Evolutionary conservation across 2,888 invertebrate species (phyloP), one percentile per base, ranked within the genome.

Genomic region (Tiphia femorata): DNA sequence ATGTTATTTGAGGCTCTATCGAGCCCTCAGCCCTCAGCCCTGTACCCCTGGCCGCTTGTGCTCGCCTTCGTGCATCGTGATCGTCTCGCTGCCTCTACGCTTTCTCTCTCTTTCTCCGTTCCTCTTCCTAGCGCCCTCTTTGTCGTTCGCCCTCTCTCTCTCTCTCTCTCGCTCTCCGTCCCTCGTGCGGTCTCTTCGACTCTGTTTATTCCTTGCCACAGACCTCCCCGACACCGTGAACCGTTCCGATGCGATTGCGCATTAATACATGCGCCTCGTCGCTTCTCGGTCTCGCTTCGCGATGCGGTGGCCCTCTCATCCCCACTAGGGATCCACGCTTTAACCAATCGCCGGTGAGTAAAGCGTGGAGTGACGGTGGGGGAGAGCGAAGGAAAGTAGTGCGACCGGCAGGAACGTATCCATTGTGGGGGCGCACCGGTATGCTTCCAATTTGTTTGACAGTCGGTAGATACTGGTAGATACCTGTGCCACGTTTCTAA

Each of bases 201-300:
- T 72, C 76, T 80, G 77, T 79, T 78, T 77, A 78, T 75, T 76
- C 75, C 79, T 73, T 67, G 59, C 76, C 72, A 66, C 71, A 66
- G 73, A 75, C 73, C 76, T 78, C 76, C 73, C 70, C 62, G 69
- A 68, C 72, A 72, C 55, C 72, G 69, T 66, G 73, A 72, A 77
- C 72, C 71, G 78, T 76, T 73, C 75, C 73, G 77, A 75, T 80
- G 80, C 80, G 80, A 80, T 80, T 80, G 80, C 80, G 80, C 80
- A 79, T 75, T 78, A 72, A 76, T 76, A 79, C 77, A 76, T 64
- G 70, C 72, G 64, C 70, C 62, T 66, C 67, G 67, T 69, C 69
- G 70, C 63, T 71, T 64, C 68, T 68, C 69, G 69, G 69, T 66
- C 71, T 72, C 70, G 67, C 64, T 72, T 72, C 70, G 73, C 71